Evolutionary conservation across 1,140 invertebrate species (phyloP).

Genomic region (Bathynomus jamesi): DNA sequence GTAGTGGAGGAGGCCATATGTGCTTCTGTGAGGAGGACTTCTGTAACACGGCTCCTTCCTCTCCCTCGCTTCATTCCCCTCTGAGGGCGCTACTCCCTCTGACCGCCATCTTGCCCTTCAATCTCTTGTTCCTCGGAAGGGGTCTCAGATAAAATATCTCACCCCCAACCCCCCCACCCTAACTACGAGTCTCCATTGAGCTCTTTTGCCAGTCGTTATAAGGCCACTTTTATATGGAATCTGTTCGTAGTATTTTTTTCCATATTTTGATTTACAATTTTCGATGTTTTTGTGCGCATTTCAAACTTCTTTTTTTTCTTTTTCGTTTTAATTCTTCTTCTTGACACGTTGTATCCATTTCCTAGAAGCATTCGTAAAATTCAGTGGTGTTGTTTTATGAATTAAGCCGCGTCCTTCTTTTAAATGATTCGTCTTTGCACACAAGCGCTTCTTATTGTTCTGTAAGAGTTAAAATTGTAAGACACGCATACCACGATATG

Average conservation of each 20-base stretch:
- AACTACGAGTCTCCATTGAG: neutral
- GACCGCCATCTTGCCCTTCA: neutral
- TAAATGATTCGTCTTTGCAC: too few species aligned
- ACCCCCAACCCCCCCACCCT: too few species aligned
- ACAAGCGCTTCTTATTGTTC: too few species aligned
- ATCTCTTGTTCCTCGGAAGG: neutral
- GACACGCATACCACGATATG: too few species aligned
- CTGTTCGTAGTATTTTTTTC: neutral
- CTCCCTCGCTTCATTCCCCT: slow-evolving; percentile 1
- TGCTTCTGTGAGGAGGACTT: slow-evolving; percentile 95
- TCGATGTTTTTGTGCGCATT: neutral
- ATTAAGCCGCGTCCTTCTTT: too few species aligned
- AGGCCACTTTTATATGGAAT: neutral
- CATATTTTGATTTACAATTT: neutral
- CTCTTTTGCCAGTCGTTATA: neutral
- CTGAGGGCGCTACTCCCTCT: neutral
- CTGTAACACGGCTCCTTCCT: slow-evolving; percentile 61
- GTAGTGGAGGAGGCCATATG: slow-evolving; percentile 91
- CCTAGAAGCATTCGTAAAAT: too few species aligned
- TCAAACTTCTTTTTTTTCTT: neutral
- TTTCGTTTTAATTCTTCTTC: too few species aligned
- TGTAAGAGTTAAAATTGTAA: too few species aligned
- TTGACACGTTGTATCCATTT: too few species aligned
- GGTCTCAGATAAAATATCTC: neutral
- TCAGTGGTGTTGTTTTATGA: too few species aligned